phyloP scores from a whole-genome alignment of 2,113 vertebrate species.

The Amphiprion percula region DNA sequence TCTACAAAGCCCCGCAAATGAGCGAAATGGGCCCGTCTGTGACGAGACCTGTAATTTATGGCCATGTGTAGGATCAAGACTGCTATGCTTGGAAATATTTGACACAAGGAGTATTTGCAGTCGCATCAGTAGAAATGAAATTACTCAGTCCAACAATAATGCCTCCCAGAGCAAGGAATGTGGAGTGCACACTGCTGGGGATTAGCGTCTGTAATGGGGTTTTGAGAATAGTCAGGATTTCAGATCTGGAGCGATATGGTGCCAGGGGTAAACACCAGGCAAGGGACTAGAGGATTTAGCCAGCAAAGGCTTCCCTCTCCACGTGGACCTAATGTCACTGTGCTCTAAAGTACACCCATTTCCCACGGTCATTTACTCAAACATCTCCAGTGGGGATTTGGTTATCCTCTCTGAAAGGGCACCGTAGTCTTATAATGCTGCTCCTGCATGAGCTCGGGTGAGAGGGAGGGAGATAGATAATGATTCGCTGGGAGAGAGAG shows the following conservation, averaged over 20 bases:
- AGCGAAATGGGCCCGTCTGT: slow-evolving; percentile 21
- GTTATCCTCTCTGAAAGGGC: slow-evolving; percentile 70
- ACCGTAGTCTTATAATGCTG: slow-evolving; percentile 51
- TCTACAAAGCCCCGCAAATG: slow-evolving; percentile 26
- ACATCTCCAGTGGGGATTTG: slow-evolving; percentile 71
- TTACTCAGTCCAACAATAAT: slow-evolving; percentile 56
- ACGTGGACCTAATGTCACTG: slow-evolving; percentile 62
- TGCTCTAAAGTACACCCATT: slow-evolving; percentile 71
- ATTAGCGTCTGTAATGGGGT: slow-evolving; percentile 81
- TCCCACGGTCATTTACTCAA: slow-evolving; percentile 80
- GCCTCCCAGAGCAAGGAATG: slow-evolving; percentile 54
- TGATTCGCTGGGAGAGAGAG: slow-evolving; percentile 41
- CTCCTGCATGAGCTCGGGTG: neutral
- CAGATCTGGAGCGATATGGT: slow-evolving; percentile 78
- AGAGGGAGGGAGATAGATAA: slow-evolving; percentile 33
- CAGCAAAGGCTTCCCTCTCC: slow-evolving; percentile 65
- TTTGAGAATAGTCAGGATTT: slow-evolving; percentile 79
- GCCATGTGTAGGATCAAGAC: slow-evolving; percentile 21
- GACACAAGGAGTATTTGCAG: slow-evolving; percentile 44
- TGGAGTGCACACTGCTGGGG: slow-evolving; percentile 58
- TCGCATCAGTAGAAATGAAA: slow-evolving; percentile 56
- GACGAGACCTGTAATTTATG: neutral
- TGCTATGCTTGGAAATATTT: slow-evolving; percentile 11
- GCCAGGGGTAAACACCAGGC: slow-evolving; percentile 77
- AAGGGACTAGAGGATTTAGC: slow-evolving; percentile 72